Conservation (phyloP, 2,888 invertebrate genomes). For the Ectobius pallidus region DNA sequence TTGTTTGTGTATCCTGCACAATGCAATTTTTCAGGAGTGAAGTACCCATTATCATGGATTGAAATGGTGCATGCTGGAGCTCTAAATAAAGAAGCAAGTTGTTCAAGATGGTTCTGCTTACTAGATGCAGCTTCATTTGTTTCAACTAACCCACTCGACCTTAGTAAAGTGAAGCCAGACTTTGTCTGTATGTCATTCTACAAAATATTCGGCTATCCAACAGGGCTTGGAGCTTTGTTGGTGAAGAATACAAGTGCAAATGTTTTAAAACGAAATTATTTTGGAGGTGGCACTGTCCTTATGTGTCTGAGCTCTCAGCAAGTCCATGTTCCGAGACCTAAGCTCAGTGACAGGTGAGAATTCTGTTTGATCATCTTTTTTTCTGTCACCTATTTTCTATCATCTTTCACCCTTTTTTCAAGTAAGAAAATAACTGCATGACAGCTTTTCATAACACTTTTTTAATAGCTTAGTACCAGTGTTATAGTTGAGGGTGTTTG, state of each 20-base stretch:
- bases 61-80: conserved; percentile 65
- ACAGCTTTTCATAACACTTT: no score
- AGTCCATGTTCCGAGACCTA: conserved; percentile 71
- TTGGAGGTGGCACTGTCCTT: conserved; percentile 94
- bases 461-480: no score
- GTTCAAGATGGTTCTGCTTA: conserved; percentile 71
- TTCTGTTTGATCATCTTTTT: no score
- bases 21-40: conserved; percentile 93
- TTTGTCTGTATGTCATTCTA: conserved; percentile 94
- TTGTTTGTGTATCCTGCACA: conserved; percentile 90
- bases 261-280: conserved; percentile 75
- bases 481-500: no score
- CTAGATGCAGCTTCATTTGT: conserved; percentile 88
- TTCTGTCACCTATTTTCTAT: no score
- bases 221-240: conserved; percentile 89
- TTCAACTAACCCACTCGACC: conserved; percentile 77
- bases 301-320: conserved; percentile 75
- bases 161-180: conserved; percentile 76
- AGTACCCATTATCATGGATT: conserved; percentile 82
- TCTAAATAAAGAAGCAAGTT: conserved; percentile 46
- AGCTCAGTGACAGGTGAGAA: conserved; percentile 73
- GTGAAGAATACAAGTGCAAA: conserved; percentile 69
- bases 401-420: no score
- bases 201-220: conserved; percentile 96
- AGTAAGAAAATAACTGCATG: no score